Base-by-base conservation (phyloP, 2,888 invertebrate genomes). In the Hipparchia semele region DNA sequence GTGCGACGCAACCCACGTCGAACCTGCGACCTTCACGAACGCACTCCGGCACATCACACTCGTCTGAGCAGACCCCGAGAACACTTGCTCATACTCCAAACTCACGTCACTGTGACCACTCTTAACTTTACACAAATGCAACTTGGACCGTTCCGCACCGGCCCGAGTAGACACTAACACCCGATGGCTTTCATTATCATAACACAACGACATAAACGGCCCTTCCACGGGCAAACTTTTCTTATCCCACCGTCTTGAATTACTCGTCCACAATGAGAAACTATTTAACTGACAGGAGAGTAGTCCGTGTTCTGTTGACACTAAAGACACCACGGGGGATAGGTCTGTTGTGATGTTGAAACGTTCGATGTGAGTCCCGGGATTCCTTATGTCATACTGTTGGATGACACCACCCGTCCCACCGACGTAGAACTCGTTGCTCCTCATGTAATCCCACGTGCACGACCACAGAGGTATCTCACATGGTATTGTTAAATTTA, bases 391-490 rank as follows among this genome's bases (percentile, higher is more conserved):
- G 84, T 99, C 98, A 84, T 96, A 98, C 70, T 96, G 95, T 7
- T 95, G 94, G 33, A 98, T 95, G 1, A 94, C 90, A 0, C 98
- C 98, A 60, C 96, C 96, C n/a, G 96, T 95, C 0, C 96, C 96
- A 0, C 99, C 99, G 0, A 96, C 95, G 84, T 96, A 97, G 75
- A 98, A 95, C 78, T 96, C 93, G 79, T 96, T 95, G 3, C 94
- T 90, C 75, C 96, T 94, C 6, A 95, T 91, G 2, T 92, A 89
- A 80, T 97, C 97, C 96, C 98, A 98, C 8, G 96, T 95, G 83
- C 98, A 98, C 0, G 98, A 97, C 99, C 99, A 99, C 0, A 98
- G 90, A 0, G 96, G 96, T 71, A 92, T 89, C 0, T 94, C 94
- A 0, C 94, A 88, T 54, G 87, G 88, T 53, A 95, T 93, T 46